phyloP scores from a whole-genome alignment of 2,113 vertebrate genomes.

The Microtus ochrogaster region DNA sequence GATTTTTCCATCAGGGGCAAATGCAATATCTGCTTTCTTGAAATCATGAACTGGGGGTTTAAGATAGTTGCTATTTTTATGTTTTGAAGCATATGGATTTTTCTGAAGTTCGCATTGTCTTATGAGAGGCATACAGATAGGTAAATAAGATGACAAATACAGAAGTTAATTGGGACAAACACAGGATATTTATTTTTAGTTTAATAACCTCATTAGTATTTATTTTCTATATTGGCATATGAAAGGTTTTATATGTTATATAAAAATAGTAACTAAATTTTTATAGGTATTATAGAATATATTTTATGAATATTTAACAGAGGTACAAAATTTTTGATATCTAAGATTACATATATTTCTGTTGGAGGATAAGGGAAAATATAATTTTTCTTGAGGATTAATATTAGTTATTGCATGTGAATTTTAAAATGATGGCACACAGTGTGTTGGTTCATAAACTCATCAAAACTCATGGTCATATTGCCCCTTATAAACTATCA shows the following conservation, averaged over 20 bases:
- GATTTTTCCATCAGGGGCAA: background rate
- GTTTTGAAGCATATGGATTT: background rate
- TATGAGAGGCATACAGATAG: too few relatives aligned
- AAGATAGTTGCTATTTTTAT: background rate
- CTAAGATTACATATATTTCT: background rate
- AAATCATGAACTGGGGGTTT: background rate
- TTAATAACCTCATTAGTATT: background rate
- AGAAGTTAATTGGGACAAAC: background rate
- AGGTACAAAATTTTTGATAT: background rate
- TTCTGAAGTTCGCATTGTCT: background rate
- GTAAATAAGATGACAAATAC: background rate
- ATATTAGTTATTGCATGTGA: background rate
- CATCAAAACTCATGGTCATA: background rate
- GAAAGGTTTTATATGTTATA: background rate
- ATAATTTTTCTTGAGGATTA: background rate
- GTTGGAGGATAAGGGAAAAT: background rate
- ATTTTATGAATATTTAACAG: background rate
- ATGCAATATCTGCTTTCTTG: background rate
- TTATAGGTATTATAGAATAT: background rate
- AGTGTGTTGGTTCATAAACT: background rate
- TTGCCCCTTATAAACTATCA: background rate
- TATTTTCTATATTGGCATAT: background rate
- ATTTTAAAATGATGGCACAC: background rate
- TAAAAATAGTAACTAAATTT: background rate
- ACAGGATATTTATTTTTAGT: background rate